Evolutionary conservation across 2,797 vertebrate genomes (phyloP), one percentile per base, ranked within the genome.

Genomic region (Discoglossus pictus): DNA sequence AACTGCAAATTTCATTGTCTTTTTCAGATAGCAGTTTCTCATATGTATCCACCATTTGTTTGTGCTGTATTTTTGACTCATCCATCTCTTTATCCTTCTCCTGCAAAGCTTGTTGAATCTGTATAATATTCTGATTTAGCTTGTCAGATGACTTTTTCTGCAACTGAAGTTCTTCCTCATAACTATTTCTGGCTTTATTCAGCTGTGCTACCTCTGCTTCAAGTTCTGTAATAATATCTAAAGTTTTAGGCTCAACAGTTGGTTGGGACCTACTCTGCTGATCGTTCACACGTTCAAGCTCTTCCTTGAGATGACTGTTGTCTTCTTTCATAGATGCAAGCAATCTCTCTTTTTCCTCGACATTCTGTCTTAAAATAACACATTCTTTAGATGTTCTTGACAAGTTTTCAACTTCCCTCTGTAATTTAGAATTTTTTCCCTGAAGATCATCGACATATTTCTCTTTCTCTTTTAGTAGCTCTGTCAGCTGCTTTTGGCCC

Each of bases 221-320:
- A 38, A 99, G 88, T 74, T 99, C 97, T 3, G 92, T 92, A 63
- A 96, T 88, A 50, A 94, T 91, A 68, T 94, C 96, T 23, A 94
- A 82, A 1, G 94, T 90, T 81, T 89, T 92, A 2, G 93, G 94
- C 58, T 97, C 95, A 7, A 92, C 78, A 40, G 80, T 70, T 15
- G 83, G 74, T 0, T 73, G 80, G 1, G 90, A 84, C 69, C 93
- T 86, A 78, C 89, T 95, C 46, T 98, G 96, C 74, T 98, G 94
- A 67, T 99, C 97, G 59, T 89, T 83, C 42, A 98, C 63, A 0
- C 93, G 89, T 48, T 99, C 97, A 0, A 98, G 91, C 79, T 99
- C 94, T 79, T 99, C 97, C 56, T 97, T 95, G 60, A 99, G 80
- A 68, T 99, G 97, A 72, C 91, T 99, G 78, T 96, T 98, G 79